phyloP scores from a whole-genome alignment of 2,797 vertebrate genomes.

The Eleutherodactylus coqui region DNA sequence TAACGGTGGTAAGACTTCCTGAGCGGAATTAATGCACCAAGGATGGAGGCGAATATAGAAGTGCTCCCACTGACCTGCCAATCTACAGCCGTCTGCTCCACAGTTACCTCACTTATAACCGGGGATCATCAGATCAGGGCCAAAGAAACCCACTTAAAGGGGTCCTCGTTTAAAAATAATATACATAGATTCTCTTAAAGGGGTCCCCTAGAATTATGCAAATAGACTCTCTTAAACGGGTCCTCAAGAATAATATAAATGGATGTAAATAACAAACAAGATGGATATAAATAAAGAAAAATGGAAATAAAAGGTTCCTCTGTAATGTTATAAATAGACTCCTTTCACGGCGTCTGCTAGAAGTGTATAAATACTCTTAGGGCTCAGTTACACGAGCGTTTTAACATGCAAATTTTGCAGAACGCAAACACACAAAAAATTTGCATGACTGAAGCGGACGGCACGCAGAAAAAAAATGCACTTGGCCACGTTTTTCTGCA shows the following conservation, averaged over 20 bases:
- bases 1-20: constrained; percentile 33
- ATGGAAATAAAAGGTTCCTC: too few species aligned
- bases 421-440: too few species aligned
- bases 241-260: not conserved
- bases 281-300: too few species aligned
- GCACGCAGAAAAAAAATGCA: too few species aligned
- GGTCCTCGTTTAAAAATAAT: not conserved
- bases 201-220: not conserved
- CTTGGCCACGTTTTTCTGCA: too few species aligned
- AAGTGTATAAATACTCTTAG: too few species aligned
- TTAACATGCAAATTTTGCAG: too few species aligned
- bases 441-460: too few species aligned
- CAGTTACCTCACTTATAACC: not conserved
- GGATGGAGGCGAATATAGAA: constrained; percentile 9
- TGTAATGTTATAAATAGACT: too few species aligned
- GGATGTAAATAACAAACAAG: too few species aligned
- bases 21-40: constrained; percentile 60
- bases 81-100: not conserved
- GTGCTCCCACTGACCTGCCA: not conserved
- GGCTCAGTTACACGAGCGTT: too few species aligned
- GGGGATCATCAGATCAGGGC: not conserved
- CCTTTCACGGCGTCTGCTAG: too few species aligned
- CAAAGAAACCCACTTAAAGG: not conserved
- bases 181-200: not conserved
- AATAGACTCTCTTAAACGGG: not conserved